Percentiles rank a stretch among this genome's conserved stretches.
Evolutionary conservation across 1,140 invertebrate genomes (phyloP).

Genomic region (Euwallacea fornicatus): DNA sequence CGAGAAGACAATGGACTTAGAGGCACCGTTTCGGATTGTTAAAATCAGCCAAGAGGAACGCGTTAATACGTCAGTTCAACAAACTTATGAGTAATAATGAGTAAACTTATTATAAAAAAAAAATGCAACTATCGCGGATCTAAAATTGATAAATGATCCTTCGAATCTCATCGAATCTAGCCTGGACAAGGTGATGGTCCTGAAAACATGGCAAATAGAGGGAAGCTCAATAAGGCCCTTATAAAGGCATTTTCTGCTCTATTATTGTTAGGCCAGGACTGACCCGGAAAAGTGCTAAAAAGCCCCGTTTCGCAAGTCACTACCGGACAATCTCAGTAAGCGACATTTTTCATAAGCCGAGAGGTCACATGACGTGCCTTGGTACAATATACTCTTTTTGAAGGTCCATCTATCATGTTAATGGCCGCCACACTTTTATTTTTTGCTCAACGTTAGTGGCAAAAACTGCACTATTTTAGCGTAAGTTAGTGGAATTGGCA

Average conservation of each 20-base stretch:
- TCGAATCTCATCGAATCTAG: background rate
- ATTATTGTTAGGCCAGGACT: background rate
- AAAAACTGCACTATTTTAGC: conserved; percentile 7
- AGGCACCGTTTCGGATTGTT: conserved; percentile 13
- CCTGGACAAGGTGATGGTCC: background rate
- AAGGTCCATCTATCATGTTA: background rate
- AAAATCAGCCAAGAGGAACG: conserved; percentile 24
- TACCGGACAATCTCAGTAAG: background rate
- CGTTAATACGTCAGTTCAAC: conserved; percentile 6
- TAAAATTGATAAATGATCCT: background rate
- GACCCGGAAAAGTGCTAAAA: background rate
- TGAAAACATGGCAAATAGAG: background rate
- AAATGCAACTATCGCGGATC: background rate
- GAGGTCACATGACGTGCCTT: background rate
- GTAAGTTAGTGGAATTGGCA: background rate
- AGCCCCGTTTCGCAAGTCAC: background rate
- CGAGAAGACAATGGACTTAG: conserved; percentile 18
- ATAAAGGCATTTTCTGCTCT: background rate
- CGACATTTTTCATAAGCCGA: conserved; percentile 6
- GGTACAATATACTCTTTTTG: background rate
- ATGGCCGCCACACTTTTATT: background rate
- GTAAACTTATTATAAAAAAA: background rate
- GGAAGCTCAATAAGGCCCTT: no score
- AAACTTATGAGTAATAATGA: conserved; percentile 3
- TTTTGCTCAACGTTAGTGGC: background rate